Conservation (phyloP, 2,113 vertebrate species). For the Ondatra zibethicus region DNA sequence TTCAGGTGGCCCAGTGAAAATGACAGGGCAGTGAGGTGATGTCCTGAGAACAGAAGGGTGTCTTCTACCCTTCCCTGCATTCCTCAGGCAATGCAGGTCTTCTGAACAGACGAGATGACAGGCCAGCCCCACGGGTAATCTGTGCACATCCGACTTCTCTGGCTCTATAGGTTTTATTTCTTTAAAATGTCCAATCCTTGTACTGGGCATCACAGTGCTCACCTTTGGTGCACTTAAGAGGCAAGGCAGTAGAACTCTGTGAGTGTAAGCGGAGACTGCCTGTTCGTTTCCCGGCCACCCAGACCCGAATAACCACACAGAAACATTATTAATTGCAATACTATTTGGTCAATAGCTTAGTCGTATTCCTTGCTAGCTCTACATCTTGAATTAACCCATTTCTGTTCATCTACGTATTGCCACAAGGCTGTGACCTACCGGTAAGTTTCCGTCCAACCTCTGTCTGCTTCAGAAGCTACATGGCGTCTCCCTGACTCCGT, state of each 20-base stretch:
- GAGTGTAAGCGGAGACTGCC: background rate
- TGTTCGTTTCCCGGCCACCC: no score
- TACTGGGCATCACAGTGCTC: background rate
- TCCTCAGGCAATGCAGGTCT: background rate
- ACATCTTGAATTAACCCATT: no score
- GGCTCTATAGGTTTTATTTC: background rate
- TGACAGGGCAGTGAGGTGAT: background rate
- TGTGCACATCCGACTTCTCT: background rate
- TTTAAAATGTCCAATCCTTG: slow-evolving; percentile 30
- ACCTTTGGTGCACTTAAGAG: background rate
- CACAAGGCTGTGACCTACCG: no score
- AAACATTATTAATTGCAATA: no score
- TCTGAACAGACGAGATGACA: background rate
- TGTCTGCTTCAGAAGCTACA: no score
- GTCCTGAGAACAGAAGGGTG: background rate
- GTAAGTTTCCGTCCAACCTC: no score
- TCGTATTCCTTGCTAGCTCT: no score
- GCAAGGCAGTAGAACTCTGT: background rate
- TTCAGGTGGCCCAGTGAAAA: background rate
- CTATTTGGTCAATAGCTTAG: no score
- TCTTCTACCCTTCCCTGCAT: background rate
- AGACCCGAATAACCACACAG: no score
- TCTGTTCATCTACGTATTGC: no score
- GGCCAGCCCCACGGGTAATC: no score
- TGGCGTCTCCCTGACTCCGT: no score